phyloP scores from a whole-genome alignment of 2,888 invertebrate genomes.

The Meandrusa payeni region DNA sequence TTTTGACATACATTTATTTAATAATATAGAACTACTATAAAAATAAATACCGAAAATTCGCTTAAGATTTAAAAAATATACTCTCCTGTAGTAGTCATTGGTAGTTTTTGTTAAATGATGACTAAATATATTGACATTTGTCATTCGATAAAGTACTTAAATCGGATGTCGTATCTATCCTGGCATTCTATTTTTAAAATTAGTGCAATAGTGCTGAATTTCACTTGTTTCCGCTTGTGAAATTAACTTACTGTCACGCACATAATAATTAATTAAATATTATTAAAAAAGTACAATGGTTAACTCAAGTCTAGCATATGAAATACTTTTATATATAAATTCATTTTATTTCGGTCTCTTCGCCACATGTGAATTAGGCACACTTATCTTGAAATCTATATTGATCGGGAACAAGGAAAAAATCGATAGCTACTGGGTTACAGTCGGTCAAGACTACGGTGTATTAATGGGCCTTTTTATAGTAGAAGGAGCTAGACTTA shows the following conservation, averaged over 20 bases:
- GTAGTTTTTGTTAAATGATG: no score
- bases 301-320: slow-evolving; percentile 90
- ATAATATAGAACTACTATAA: no score
- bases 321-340: slow-evolving; percentile 91
- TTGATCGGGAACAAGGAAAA: slow-evolving; percentile 82
- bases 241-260: neutral
- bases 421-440: slow-evolving; percentile 83
- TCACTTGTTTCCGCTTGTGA: neutral
- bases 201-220: slow-evolving; percentile 1
- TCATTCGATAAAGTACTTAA: slow-evolving; percentile 1
- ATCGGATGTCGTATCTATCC: neutral
- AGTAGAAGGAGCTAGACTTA: slow-evolving; percentile 90
- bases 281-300: slow-evolving; percentile 65
- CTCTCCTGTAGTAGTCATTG: no score
- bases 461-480: slow-evolving; percentile 88
- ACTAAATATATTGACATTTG: slow-evolving; percentile 8
- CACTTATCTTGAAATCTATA: slow-evolving; percentile 88
- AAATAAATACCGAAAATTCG: no score
- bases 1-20: no score
- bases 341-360: slow-evolving; percentile 94
- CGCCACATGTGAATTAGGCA: slow-evolving; percentile 89
- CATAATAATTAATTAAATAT: neutral
- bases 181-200: slow-evolving; percentile 22
- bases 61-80: no score
- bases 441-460: slow-evolving; percentile 88